Evolutionary conservation across 2,888 invertebrate genomes (phyloP).

Genomic region (Aspidiotus rigidus): DNA sequence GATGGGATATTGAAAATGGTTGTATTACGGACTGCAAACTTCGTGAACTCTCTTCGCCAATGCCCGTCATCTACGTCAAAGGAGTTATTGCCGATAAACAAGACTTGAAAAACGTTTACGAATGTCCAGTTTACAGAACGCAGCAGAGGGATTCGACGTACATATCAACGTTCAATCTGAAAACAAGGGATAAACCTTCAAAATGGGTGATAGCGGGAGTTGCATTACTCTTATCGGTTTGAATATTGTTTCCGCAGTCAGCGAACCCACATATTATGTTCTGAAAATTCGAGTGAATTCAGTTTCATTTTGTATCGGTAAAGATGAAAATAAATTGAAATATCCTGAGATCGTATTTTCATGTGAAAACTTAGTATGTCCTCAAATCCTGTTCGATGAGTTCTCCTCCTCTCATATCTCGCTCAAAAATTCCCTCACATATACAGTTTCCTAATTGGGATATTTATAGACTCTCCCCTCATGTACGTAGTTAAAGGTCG

Average conservation of each 20-base stretch:
- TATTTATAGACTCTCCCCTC: too few relatives aligned
- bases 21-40: conserved; percentile 72
- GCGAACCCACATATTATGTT: background rate
- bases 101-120: conserved; percentile 76
- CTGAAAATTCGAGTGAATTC: background rate
- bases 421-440: too few relatives aligned
- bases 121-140: conserved; percentile 90
- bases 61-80: conserved; percentile 84
- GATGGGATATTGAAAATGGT: conserved; percentile 74
- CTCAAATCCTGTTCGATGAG: too few relatives aligned
- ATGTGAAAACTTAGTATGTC: too few relatives aligned
- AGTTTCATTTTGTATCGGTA: background rate
- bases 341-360: too few relatives aligned
- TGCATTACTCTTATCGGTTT: conserved; percentile 77
- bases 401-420: too few relatives aligned
- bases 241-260: conserved; percentile 37
- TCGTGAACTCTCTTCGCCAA: conserved; percentile 80
- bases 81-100: conserved; percentile 82
- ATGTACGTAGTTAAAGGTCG: too few relatives aligned
- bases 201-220: conserved; percentile 93
- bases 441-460: too few relatives aligned
- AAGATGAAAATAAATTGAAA: too few relatives aligned
- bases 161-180: conserved; percentile 92
- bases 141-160: conserved; percentile 79
- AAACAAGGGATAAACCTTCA: conserved; percentile 75